Percentiles rank a stretch among this genome's conserved stretches.
These are phyloP conservation scores for Pinctada fucata DNA, from an alignment of 2,888 invertebrate species.

Conservation along the genomic window DNA sequence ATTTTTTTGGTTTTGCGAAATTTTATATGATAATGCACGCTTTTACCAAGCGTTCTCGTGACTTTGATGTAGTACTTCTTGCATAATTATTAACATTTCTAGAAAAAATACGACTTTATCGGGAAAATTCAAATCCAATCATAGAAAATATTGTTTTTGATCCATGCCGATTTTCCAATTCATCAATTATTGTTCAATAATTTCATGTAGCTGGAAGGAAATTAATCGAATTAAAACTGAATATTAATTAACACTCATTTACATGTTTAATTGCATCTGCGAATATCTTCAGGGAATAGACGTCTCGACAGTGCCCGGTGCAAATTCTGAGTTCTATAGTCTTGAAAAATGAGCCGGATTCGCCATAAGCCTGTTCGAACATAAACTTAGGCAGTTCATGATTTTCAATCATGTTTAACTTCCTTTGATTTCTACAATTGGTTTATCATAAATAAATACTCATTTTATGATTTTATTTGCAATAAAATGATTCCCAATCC, in stretches of 20 bases:
- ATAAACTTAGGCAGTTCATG: constrained; percentile 4
- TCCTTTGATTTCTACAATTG: constrained; percentile 33
- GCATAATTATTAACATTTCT: too few species aligned
- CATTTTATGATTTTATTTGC: constrained; percentile 32
- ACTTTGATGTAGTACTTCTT: too few species aligned
- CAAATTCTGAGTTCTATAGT: too few species aligned
- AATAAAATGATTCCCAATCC: constrained; percentile 18
- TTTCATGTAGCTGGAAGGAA: constrained; percentile 1
- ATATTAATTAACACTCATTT: constrained; percentile 5
- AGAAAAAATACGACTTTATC: too few species aligned
- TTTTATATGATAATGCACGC: too few species aligned
- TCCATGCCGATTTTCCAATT: not conserved
- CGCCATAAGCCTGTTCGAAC: not conserved
- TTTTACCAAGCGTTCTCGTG: too few species aligned
- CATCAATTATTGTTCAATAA: constrained; percentile 4
- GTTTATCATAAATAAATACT: constrained; percentile 37
- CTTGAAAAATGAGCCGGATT: too few species aligned
- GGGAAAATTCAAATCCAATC: too few species aligned
- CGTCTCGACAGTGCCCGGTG: not conserved
- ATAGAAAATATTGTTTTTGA: too few species aligned
- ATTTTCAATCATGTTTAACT: constrained; percentile 30
- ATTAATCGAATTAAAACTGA: not conserved
- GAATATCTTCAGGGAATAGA: constrained; percentile 6
- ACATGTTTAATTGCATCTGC: constrained; percentile 7
- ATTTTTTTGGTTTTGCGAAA: too few species aligned